Base-by-base conservation (phyloP, 2,888 invertebrate species). In the Aphodius granarius region DNA sequence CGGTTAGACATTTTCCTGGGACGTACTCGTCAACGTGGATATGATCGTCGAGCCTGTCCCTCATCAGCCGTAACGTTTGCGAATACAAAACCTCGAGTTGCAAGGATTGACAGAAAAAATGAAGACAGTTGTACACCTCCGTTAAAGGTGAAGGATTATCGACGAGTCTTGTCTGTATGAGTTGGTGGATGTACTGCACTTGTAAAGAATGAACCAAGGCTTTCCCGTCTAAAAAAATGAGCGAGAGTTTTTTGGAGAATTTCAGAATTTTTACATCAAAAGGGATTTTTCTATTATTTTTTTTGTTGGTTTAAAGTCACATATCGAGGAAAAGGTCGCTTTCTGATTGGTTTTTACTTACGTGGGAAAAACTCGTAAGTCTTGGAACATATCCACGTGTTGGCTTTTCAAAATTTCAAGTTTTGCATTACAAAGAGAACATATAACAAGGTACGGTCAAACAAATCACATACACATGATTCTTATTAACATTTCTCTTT, bases 161-260 rank as follows among this genome's bases (percentile, higher is more conserved):
- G 13, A 95, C 94, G 6, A 97, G 89, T 43, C 98, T 91, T 0
- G 95, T 93, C 88, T 99, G 99, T 1, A 97, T 94, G 22, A 99
- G 91, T 83, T 97, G 96, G 83, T 98, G 97, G 73, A 99, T 93
- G 88, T 96, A 98, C 84, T 96, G 93, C 18, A 96, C 92, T 89
- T 98, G 99, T 6, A 98, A 90, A 3, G 95, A 93, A 89, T 99
- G 99, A 2, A 99, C 98, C 75, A 99, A 89, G 0, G 96, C 92
- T 87, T 97, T 97, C 15, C 99, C 99, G 91, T 97, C 97, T 92
- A 85, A 5, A 88, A 88, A 76, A 74, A 19, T 17, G 68, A 20
- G n/a, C 5, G 15, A 63, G 78, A 79, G 78, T 70, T 43, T 75
- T 71, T 64, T 73, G 20, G 18, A 74, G 16, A 66, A 43, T 64